phyloP scores from a whole-genome alignment of 2,888 invertebrate genomes.

The Cataglyphis cursor region DNA sequence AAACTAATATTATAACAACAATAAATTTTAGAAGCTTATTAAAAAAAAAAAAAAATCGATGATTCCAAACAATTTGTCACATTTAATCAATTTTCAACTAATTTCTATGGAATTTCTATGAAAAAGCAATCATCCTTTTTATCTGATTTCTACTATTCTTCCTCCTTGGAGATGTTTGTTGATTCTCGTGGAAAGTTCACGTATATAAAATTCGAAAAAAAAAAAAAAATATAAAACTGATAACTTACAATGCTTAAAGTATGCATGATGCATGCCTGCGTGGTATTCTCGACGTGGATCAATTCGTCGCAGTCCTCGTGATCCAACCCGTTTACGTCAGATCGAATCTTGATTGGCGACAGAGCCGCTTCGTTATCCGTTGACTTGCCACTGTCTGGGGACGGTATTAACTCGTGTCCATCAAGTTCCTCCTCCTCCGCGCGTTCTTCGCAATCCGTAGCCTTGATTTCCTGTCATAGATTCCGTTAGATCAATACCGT shows the following conservation, averaged over 20 bases:
- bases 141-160: background rate
- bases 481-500: slow-evolving; percentile 48
- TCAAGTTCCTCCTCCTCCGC: slow-evolving; percentile 87
- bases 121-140: background rate
- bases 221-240: background rate
- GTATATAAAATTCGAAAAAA: background rate
- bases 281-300: slow-evolving; percentile 87
- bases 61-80: background rate
- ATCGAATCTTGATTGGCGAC: slow-evolving; percentile 83
- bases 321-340: slow-evolving; percentile 86
- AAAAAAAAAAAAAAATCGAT: background rate
- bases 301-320: slow-evolving; percentile 88
- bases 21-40: background rate
- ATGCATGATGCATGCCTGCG: slow-evolving; percentile 88
- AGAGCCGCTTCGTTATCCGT: slow-evolving; percentile 88
- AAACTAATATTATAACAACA: background rate
- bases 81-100: background rate
- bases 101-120: background rate
- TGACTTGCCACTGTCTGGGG: slow-evolving; percentile 88
- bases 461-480: slow-evolving; percentile 78
- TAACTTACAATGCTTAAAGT: slow-evolving; percentile 88
- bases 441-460: slow-evolving; percentile 84
- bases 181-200: background rate
- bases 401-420: slow-evolving; percentile 87
- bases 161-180: background rate